phyloP scores from a whole-genome alignment of 30 jellyfish, hydroid and myxozoan genomes.

The Aurelia coerulea region DNA sequence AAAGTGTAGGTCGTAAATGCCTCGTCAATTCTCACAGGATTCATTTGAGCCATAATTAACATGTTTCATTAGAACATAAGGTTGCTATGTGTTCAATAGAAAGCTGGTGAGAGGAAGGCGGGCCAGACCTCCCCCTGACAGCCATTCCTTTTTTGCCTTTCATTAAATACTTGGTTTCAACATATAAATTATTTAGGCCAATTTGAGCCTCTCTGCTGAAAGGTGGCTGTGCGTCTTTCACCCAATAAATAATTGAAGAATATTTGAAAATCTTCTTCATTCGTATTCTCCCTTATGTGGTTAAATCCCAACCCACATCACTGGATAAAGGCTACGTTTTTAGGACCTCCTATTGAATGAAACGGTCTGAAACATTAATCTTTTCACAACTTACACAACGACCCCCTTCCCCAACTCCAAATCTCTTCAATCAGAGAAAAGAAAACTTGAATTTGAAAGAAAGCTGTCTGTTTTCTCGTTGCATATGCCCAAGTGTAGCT shows the following conservation, averaged over 20 bases:
- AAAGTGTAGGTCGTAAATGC: not conserved
- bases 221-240: not conserved
- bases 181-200: not conserved
- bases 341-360: too few relatives aligned
- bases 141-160: not conserved
- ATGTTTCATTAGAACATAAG: not conserved
- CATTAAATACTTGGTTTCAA: not conserved
- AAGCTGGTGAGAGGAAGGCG: slow-evolving; percentile 4
- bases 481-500: too few relatives aligned
- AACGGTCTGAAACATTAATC: too few relatives aligned
- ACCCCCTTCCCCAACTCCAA: too few relatives aligned
- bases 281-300: slow-evolving; percentile 1
- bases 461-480: too few relatives aligned
- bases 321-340: not conserved
- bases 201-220: not conserved
- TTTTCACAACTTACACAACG: too few relatives aligned
- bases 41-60: not conserved
- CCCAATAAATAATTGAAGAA: not conserved
- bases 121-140: slow-evolving; percentile 7
- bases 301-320: not conserved
- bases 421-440: too few relatives aligned
- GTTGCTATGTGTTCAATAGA: not conserved
- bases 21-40: not conserved
- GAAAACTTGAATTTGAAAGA: too few relatives aligned
- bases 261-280: not conserved